Percentiles rank a stretch among this genome's conserved stretches.
Evolutionary conservation across 1,140 invertebrate species (phyloP).

Genomic region (Ooceraea biroi): DNA sequence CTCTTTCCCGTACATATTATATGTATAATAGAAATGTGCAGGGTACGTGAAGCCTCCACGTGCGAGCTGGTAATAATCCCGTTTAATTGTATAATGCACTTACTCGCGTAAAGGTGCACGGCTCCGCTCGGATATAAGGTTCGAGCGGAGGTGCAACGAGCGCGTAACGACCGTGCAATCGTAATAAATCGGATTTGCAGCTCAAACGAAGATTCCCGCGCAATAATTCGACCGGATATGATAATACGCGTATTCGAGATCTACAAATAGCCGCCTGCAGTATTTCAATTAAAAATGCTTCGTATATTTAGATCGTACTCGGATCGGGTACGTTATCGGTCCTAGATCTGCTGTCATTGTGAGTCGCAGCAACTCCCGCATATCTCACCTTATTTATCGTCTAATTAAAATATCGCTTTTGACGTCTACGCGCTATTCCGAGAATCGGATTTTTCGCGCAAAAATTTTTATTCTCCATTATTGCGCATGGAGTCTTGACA

Average conservation of each 20-base stretch:
- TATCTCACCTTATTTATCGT: too few species aligned
- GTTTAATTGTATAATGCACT: not conserved
- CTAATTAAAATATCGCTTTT: constrained; percentile 1
- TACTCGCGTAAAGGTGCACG: not conserved
- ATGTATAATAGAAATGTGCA: not conserved
- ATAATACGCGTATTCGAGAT: not conserved
- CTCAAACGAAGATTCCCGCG: not conserved
- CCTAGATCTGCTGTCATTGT: not conserved
- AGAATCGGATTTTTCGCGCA: not conserved
- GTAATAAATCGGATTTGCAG: constrained; percentile 1
- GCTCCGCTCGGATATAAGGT: not conserved
- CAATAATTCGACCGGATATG: not conserved
- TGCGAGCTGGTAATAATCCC: not conserved
- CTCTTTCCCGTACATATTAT: constrained; percentile 5
- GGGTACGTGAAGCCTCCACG: not conserved
- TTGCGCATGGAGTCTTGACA: not conserved
- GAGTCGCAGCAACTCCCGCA: not conserved
- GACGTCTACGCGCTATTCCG: not conserved
- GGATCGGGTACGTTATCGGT: not conserved
- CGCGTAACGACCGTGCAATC: constrained; percentile 3
- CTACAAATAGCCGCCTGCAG: not conserved
- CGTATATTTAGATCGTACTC: constrained; percentile 22
- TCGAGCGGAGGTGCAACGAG: not conserved
- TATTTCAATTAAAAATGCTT: constrained; percentile 7
- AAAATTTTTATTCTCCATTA: not conserved